These are phyloP conservation scores for Gymnocephalus cernua DNA, from an alignment of 2,113 vertebrate genomes.

Conservation along the genomic window DNA sequence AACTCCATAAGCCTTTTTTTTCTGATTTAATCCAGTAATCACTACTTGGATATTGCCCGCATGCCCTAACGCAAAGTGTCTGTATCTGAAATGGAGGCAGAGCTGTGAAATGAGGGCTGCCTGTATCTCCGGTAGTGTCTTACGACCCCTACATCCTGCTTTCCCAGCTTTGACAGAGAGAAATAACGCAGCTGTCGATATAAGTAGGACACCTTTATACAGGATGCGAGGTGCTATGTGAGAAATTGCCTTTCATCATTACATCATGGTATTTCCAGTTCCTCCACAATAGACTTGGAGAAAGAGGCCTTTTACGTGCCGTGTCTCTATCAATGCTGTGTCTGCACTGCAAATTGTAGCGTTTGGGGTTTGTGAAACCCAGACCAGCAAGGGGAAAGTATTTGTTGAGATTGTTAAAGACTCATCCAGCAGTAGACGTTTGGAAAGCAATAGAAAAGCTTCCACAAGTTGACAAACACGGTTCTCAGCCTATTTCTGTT, in stretches of 20 bases:
- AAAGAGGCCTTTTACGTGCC: conserved; percentile 40
- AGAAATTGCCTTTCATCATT: conserved; percentile 47
- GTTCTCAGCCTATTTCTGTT: conserved; percentile 20
- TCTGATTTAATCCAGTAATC: conserved; percentile 41
- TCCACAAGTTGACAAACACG: conserved; percentile 40
- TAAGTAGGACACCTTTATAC: conserved; percentile 39
- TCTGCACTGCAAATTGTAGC: conserved; percentile 21
- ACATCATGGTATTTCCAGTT: conserved; percentile 21
- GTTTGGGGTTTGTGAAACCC: conserved; percentile 14
- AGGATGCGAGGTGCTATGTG: conserved; percentile 33
- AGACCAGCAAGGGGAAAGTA: conserved; percentile 20
- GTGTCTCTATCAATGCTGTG: background rate
- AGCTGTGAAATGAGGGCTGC: conserved; percentile 43
- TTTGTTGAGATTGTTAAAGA: conserved; percentile 16
- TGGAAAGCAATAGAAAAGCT: conserved; percentile 41
- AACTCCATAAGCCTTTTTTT: conserved; percentile 45
- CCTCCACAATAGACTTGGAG: conserved; percentile 10
- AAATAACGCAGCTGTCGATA: conserved; percentile 35
- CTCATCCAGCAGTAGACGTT: conserved; percentile 11
- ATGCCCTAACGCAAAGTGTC: conserved; percentile 35
- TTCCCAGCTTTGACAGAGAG: conserved; percentile 30
- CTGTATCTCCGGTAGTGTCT: conserved; percentile 39
- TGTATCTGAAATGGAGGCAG: conserved; percentile 41
- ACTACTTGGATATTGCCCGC: conserved; percentile 36
- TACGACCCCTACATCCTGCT: conserved; percentile 35